Base-by-base conservation (phyloP, 1,140 invertebrate genomes). In the Ladona fulva region DNA sequence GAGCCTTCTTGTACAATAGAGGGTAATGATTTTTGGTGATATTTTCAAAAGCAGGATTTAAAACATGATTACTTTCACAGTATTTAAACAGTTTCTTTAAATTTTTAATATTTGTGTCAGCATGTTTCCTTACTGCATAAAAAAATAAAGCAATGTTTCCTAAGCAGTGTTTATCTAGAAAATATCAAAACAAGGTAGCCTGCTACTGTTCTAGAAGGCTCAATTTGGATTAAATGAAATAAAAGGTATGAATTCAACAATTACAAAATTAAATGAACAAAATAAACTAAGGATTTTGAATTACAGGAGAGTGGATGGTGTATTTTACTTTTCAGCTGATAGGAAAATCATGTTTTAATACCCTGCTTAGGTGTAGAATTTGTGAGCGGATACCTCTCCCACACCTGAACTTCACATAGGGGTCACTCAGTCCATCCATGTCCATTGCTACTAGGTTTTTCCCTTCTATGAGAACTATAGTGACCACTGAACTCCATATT, bases 361-460 rank as follows among this genome's bases (percentile, higher is more conserved):
- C 66, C 14, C 25, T 75, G 74, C 73, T 25, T 7, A 22, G 25
- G 24, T 78, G 22, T 52, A 52, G 25, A 75, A 74, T 74, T 24
- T 14, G 25, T 78, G 29, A 37, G 37, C 77, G 19, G n/a, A 44
- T 74, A 22, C 42, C 22, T 76, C 22, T 11, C 42, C 80, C 83
- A 86, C 85, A 95, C 94, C 94, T 92, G 88, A 99, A 99, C 86
- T 98, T 99, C 82, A 97, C 95, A 84, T 97, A 99, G 75, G 96
- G 95, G 86, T 99, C 97, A 80, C 93, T 95, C 44, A 93, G 89
- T 76, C 95, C 93, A 83, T 97, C 97, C 80, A 95, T 90, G 84
- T 97, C 94, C 90, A 95, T 95, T 10, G 94, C 90, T 16, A 93
- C 88, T 11, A 99, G 88, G 84, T 97, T 94, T 86, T 93, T 95